Conservation (phyloP, 2,113 vertebrate species). For the Herpailurus yagouaroundi region DNA sequence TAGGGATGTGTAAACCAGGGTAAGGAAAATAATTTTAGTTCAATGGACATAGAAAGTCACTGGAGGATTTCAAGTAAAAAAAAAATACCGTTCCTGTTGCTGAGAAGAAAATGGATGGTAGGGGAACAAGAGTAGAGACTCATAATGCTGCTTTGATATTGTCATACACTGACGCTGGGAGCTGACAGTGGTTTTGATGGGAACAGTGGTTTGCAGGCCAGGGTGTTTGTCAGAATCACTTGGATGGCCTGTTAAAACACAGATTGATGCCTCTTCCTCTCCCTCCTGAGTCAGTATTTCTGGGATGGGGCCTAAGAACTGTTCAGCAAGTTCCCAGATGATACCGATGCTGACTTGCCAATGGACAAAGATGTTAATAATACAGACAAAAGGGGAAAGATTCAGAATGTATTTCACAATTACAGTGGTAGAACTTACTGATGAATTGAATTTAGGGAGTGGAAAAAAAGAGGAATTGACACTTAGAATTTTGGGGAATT, state of each 20-base stretch:
- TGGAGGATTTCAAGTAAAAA: background rate
- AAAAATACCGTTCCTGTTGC: background rate
- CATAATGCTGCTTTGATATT: background rate
- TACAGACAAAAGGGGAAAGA: background rate
- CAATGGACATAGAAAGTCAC: background rate
- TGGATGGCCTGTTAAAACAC: background rate
- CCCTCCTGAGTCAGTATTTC: background rate
- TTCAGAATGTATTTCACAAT: background rate
- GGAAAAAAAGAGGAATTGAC: background rate
- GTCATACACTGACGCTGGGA: background rate
- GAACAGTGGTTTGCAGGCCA: background rate
- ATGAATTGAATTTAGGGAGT: background rate
- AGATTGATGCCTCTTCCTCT: fast-evolving
- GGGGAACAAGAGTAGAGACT: background rate
- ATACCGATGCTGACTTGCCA: background rate
- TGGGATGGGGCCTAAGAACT: background rate
- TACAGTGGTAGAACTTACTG: background rate
- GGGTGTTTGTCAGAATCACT: background rate
- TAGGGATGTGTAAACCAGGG: background rate
- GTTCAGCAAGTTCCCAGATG: too few relatives aligned
- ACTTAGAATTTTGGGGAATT: background rate
- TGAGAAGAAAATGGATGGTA: background rate
- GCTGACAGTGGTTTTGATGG: background rate
- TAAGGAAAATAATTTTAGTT: background rate
- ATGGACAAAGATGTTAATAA: background rate